phyloP scores from a whole-genome alignment of 2,113 vertebrate genomes.

The Cacatua alba region DNA sequence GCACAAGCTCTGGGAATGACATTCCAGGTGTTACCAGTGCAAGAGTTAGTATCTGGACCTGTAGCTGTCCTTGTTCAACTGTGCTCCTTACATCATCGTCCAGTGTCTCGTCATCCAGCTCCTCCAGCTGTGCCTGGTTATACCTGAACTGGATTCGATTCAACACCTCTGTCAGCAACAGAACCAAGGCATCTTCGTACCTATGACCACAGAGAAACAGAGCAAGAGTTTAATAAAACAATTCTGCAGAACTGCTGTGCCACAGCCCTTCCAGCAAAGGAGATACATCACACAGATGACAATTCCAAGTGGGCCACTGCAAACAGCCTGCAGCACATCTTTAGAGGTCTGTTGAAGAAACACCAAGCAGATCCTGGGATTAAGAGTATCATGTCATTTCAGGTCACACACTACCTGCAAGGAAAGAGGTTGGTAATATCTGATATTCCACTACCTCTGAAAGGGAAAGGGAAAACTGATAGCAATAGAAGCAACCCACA shows the following conservation, averaged over 20 bases:
- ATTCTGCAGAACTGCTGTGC: neutral
- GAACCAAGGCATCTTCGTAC: slow-evolving; percentile 95
- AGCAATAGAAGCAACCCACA: neutral
- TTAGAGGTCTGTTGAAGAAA: neutral
- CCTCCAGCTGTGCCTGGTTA: slow-evolving; percentile 96
- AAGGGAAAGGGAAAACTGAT: neutral
- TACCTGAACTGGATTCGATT: slow-evolving; percentile 96
- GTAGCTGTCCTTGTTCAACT: neutral
- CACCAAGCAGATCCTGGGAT: neutral
- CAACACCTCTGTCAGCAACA: slow-evolving; percentile 92
- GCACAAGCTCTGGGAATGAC: neutral
- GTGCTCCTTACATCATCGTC: slow-evolving; percentile 92
- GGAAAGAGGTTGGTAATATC: neutral
- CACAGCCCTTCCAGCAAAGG: neutral
- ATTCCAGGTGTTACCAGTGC: neutral
- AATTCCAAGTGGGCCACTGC: neutral
- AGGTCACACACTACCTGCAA: neutral
- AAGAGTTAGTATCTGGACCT: neutral
- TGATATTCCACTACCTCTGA: neutral
- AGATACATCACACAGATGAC: accelerated
- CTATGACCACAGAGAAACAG: slow-evolving; percentile 57
- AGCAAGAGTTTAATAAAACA: neutral
- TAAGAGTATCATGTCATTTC: neutral
- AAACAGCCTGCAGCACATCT: neutral
- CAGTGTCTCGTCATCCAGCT: slow-evolving; percentile 94